Conservation (phyloP, 2,113 vertebrate species). For the Paraplagusia blochii region DNA sequence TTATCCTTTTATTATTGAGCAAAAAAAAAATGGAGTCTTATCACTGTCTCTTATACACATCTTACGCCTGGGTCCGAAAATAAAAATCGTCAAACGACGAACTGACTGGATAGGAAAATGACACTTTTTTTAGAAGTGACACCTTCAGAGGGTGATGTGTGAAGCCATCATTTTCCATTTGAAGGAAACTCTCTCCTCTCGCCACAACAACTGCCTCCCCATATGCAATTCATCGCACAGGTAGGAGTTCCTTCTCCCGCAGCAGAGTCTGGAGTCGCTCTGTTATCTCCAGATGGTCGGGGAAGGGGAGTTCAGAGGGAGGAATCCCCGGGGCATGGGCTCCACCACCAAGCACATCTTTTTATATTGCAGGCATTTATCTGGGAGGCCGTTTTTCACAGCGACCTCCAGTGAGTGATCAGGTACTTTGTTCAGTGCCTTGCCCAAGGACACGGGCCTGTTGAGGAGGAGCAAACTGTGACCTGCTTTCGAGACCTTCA, state of each 20-base stretch:
- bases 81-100: background rate
- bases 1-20: slow-evolving; percentile 49
- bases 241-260: slow-evolving; percentile 30
- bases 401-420: slow-evolving; percentile 35
- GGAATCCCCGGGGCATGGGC: slow-evolving; percentile 44
- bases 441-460: slow-evolving; percentile 51
- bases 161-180: slow-evolving; percentile 8
- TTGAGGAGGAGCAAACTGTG: slow-evolving; percentile 21
- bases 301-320: slow-evolving; percentile 40
- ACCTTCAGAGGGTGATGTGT: background rate
- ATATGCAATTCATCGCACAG: slow-evolving; percentile 37
- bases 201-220: slow-evolving; percentile 13
- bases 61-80: slow-evolving; percentile 18
- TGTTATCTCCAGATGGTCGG: slow-evolving; percentile 59
- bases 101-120: background rate
- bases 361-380: slow-evolving; percentile 54
- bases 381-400: slow-evolving; percentile 21
- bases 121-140: slow-evolving; percentile 1
- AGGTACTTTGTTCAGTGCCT: slow-evolving; percentile 32
- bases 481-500: slow-evolving; percentile 39
- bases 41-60: too few relatives aligned
- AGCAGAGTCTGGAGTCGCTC: slow-evolving; percentile 11
- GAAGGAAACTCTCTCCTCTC: slow-evolving; percentile 11
- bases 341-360: slow-evolving; percentile 42
- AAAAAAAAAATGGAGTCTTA: slow-evolving; percentile 39